Conservation (phyloP, 2,113 vertebrate species). For the Sturnira hondurensis region DNA sequence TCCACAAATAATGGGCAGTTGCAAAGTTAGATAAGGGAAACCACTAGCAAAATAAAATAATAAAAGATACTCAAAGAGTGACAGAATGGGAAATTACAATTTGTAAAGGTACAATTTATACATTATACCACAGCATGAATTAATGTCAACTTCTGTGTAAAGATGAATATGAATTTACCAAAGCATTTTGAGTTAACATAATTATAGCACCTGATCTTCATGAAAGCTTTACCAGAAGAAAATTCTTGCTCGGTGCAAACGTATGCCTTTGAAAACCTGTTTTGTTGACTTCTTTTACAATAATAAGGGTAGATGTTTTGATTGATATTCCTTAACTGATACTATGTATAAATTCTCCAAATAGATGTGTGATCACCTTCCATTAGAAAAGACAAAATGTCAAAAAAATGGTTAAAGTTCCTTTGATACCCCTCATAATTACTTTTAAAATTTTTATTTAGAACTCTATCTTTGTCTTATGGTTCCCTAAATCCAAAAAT, state of each 20-base stretch:
- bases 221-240: not conserved
- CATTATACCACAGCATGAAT: not conserved
- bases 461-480: not conserved
- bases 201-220: constrained; percentile 26
- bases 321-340: not conserved
- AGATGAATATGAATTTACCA: constrained; percentile 25
- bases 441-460: not conserved
- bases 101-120: not conserved
- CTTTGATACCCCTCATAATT: not conserved
- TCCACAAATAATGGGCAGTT: not conserved
- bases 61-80: not conserved
- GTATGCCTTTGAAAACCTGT: constrained; percentile 6
- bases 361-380: not conserved
- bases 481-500: not conserved
- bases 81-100: not conserved
- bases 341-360: not conserved
- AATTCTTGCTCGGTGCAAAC: not conserved
- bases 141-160: constrained; percentile 23
- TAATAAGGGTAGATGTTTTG: not conserved
- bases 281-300: not conserved
- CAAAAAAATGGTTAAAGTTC: not conserved
- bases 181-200: constrained; percentile 12
- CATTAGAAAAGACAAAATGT: constrained; percentile 2
- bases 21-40: not conserved
- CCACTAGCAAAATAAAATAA: not conserved